Evolutionary conservation across 2,888 invertebrate species (phyloP), one percentile per base, ranked within the genome.

Genomic region (Cyclophora albipunctata): DNA sequence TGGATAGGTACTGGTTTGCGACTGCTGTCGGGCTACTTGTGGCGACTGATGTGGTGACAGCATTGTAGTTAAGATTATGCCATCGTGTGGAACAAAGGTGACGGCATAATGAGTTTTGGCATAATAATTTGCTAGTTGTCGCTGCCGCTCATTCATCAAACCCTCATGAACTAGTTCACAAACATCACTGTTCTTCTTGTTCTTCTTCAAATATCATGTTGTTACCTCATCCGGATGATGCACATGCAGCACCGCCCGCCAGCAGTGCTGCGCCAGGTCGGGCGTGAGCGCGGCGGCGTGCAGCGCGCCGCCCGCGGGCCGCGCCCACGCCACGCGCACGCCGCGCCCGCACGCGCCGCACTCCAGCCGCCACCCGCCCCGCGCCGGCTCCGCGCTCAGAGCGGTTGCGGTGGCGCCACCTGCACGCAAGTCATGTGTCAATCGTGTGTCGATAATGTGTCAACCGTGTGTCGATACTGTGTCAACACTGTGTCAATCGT

Each of bases 271-370:
- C 35, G 78, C 74, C 35, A 74, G 69, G 63, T 75, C 79, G 0
- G 80, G 76, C 40, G 69, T 61, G 2, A 82, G 69, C 7, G 73
- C 62, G 3, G 83, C 82, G 5, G 76, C 75, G 49, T 59, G 7
- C 33, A 57, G 47, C 58, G 63, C 54, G 50, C 60, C 52, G 51
- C 62, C 46, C 51, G 69, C 61, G 45, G 64, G 50, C 45, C 73
- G 59, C 64, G 79, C 48, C 78, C 78, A 81, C 52, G 73, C 40
- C 46, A 77, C 86, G 49, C 82, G 75, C 55, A 83, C 65, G 42
- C 66, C 69, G 46, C 83, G 78, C 0, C 86, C 86, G 64, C 86
- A 86, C 46, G 80, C 87, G 43, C 81, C 81, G 67, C 87, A 87
- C 64, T 81, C 83, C 7, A 87, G 74, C 33, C 85, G 73, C 83